Conservation (phyloP, 2,113 vertebrate genomes). For the Collichthys lucidus region DNA sequence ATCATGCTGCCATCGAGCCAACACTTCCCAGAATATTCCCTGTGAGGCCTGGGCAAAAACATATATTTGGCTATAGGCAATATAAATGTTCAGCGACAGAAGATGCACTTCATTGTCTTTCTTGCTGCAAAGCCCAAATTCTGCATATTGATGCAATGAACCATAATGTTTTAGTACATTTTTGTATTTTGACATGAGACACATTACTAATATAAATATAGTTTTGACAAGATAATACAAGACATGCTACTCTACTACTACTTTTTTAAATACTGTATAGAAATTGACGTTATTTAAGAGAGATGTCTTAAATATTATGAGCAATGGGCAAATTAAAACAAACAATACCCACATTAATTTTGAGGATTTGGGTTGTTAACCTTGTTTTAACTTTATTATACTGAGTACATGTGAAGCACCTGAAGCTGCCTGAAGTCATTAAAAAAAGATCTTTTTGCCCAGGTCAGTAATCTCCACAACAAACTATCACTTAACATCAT, state of each 20-base stretch:
- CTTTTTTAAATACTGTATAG: not conserved
- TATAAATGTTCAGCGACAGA: constrained; percentile 22
- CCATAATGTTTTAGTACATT: not conserved
- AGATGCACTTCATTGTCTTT: not conserved
- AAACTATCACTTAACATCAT: constrained; percentile 34
- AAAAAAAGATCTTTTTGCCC: constrained; percentile 18
- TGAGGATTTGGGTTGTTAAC: constrained; percentile 21
- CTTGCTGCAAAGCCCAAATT: not conserved
- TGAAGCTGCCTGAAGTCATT: not conserved
- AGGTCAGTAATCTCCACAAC: constrained; percentile 25
- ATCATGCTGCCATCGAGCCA: constrained; percentile 66
- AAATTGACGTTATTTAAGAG: not conserved
- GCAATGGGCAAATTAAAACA: constrained; percentile 16
- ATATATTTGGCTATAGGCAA: constrained; percentile 7
- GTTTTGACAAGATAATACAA: not conserved
- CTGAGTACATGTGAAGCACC: not conserved
- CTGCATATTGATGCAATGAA: constrained; percentile 10
- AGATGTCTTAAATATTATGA: not conserved
- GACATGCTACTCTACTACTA: not conserved
- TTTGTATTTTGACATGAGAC: not conserved
- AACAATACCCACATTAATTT: not conserved
- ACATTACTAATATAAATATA: not conserved
- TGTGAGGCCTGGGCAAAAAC: constrained; percentile 56
- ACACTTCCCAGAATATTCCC: constrained; percentile 48
- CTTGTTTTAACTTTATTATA: constrained; percentile 16